Evolutionary conservation across 2,888 invertebrate genomes (phyloP), one percentile per base, ranked within the genome.

Genomic region (Macrophya annulata): DNA sequence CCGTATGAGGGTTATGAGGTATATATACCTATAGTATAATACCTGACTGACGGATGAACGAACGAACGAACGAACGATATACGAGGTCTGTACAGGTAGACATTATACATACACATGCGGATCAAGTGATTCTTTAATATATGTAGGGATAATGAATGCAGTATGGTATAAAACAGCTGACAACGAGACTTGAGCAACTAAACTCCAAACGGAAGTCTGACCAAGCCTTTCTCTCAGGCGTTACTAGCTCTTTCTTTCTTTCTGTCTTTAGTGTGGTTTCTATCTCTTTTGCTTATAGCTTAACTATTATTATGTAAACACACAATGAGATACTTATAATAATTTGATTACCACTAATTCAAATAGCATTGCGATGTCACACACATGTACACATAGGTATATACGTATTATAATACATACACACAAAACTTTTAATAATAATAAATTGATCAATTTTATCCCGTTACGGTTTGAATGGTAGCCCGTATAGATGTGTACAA

Each of bases 151-250:
- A 71, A 37, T 40, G n/a, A 43, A 45, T 21, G 48, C 59, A 9
- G 37, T 25, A 55, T 31, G 31, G 31, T n/a, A n/a, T n/a, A 62
- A 81, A 31, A 81, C 62, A 81, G 81, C 81, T 81, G 81, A 81
- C 62, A 37, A 43, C 4, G 21, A 59, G 62, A 77, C 37, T 8
- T 62, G 59, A 12, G 62, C 43, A 81, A 81, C 81, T 62, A 81
- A 62, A 81, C 62, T 62, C 81, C 43, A 62, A 81, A 81, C 81
- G 81, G 81, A 81, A 81, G 81, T 81, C 81, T 81, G 40, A 62
- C 43, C 81, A 62, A 62, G 62, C 81, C 59, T 43, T 59, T 55
- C 59, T 79, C 79, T 12, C 37, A 79, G 37, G 37, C 15, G 31
- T 15, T 15, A 4, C 4, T 15, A n/a, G 31, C 31, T 31, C 31